Conservation (phyloP, 2,888 invertebrate species). For the Apodemia duryi region DNA sequence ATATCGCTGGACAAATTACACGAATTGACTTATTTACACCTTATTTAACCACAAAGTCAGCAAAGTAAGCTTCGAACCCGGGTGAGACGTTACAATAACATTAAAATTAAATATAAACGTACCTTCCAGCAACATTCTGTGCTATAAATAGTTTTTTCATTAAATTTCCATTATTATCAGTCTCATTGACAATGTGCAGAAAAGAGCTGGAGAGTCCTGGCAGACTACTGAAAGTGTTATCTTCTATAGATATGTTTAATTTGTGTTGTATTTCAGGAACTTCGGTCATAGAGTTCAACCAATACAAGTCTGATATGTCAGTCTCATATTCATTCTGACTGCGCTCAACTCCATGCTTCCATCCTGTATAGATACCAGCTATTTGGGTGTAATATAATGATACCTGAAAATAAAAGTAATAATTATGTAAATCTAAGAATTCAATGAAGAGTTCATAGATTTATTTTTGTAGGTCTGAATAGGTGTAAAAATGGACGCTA, state of each 20-base stretch:
- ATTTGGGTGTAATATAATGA: constrained; percentile 87
- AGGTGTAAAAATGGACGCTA: too few species aligned
- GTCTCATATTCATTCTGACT: constrained; percentile 80
- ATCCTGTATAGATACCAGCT: constrained; percentile 88
- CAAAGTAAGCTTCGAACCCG: too few species aligned
- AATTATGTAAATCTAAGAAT: too few species aligned
- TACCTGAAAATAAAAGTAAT: constrained; percentile 68
- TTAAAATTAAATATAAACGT: constrained; percentile 28
- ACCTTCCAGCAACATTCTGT: constrained; percentile 89
- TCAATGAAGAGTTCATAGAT: too few species aligned
- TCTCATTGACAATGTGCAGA: constrained; percentile 78
- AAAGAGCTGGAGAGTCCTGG: constrained; percentile 81
- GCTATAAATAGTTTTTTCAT: constrained; percentile 82
- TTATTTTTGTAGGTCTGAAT: too few species aligned
- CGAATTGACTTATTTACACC: too few species aligned
- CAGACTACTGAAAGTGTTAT: constrained; percentile 45
- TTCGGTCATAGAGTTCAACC: constrained; percentile 88
- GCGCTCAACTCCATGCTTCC: constrained; percentile 83
- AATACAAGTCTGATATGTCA: constrained; percentile 82
- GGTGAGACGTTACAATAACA: too few species aligned
- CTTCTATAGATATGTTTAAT: constrained; percentile 62
- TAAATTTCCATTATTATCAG: constrained; percentile 50
- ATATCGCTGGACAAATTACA: too few species aligned
- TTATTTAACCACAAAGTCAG: too few species aligned
- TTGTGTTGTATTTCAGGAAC: constrained; percentile 82